phyloP scores from a whole-genome alignment of 1,140 invertebrate species.

The Galendromus occidentalis region DNA sequence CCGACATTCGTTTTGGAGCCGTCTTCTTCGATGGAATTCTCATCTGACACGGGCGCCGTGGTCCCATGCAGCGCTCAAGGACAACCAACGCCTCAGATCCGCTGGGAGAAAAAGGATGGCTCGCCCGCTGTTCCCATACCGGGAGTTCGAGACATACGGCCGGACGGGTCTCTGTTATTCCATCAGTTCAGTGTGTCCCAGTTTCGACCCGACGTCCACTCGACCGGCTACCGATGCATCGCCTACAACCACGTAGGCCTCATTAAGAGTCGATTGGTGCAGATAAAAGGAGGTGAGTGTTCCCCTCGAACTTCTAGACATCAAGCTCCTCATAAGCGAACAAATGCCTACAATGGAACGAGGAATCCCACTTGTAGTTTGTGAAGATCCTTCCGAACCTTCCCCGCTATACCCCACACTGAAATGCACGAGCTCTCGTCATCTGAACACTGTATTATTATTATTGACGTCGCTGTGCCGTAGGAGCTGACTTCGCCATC shows the following conservation, averaged over 20 bases:
- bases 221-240: conserved; percentile 26
- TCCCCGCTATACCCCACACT: too few species aligned
- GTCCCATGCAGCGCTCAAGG: conserved; percentile 79
- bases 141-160: conserved; percentile 43
- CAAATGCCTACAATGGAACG: too few species aligned
- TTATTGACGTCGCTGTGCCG: too few species aligned
- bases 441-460: too few species aligned
- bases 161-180: conserved; percentile 28
- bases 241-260: conserved; percentile 44
- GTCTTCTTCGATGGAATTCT: conserved; percentile 70
- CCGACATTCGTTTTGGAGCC: conserved; percentile 80
- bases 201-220: conserved; percentile 36
- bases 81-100: conserved; percentile 68
- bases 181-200: conserved; percentile 24
- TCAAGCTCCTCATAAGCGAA: too few species aligned
- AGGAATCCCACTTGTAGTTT: too few species aligned
- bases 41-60: conserved; percentile 73
- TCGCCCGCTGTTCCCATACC: conserved; percentile 40
- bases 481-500: too few species aligned
- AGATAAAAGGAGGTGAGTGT: conserved; percentile 28
- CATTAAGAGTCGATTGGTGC: conserved; percentile 44
- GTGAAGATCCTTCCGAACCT: too few species aligned
- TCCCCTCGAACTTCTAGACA: neutral
- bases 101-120: conserved; percentile 42
- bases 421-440: too few species aligned